Evolutionary conservation across 2,797 vertebrate genomes (phyloP), one percentile per base, ranked within the genome.

Genomic region (Phrynocephalus guinanensis): DNA sequence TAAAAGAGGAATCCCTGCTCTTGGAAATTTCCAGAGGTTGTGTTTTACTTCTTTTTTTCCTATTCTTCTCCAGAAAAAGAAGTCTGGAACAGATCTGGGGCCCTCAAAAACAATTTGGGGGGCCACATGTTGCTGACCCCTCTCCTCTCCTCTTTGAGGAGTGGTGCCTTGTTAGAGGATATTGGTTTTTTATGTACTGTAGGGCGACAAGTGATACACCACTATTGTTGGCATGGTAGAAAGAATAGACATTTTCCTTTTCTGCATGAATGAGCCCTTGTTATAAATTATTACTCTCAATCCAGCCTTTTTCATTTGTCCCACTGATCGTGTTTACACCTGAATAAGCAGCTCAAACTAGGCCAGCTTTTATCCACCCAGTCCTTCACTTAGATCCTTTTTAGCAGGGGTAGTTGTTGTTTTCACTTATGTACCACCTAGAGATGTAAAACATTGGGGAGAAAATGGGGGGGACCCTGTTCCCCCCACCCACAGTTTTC

Each of bases 271-370:
- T 89, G 24, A 90, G 44, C 11, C 13, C 78, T 86, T 84, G 10
- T 87, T 91, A 91, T 78, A 70, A 86, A 84, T 82, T 0, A 0
- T 26, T 85, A 76, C 22, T 48, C 84, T 77, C 84, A n/a, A 56
- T 92, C 88, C 88, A 88, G 72, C 50, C 82, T 77, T 80, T 90
- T 2, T 8, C 60, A 63, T 87, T 50, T 72, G 77, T 90, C 83
- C 88, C 30, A 79, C 60, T 85, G 86, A 90, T 90, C 22, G 67
- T 78, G 3, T 90, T 92, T 73, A 85, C 1, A 15, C 67, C 73
- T 75, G 78, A 63, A 72, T 87, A 85, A 89, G 89, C 75, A 85
- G 67, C 56, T 88, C 48, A 56, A 60, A 77, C 82, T 85, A 77
- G 88, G 78, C 75, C 82, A 18, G 67, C 75, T 10, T 85, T 89